Conservation (phyloP, 2,888 invertebrate species). For the Eupithecia tripunctaria region DNA sequence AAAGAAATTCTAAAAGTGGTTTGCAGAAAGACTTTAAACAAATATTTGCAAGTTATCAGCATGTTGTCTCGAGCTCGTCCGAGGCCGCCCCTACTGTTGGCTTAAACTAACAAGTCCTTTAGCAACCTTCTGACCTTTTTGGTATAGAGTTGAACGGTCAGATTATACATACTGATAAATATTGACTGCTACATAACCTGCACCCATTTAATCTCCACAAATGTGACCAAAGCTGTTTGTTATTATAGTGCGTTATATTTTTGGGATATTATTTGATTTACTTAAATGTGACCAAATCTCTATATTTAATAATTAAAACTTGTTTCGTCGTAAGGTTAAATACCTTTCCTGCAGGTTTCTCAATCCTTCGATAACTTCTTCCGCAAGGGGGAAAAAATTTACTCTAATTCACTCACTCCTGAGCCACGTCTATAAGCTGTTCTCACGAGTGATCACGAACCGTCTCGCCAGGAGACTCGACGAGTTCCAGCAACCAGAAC, state of each 20-base stretch:
- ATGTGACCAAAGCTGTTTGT: neutral
- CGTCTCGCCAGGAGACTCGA: no score
- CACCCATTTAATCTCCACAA: neutral
- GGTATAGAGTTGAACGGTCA: conserved; percentile 12
- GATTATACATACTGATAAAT: neutral
- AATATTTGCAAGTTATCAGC: conserved; percentile 24
- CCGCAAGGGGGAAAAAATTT: no score
- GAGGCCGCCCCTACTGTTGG: conserved; percentile 10
- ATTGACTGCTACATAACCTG: neutral
- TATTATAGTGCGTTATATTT: no score
- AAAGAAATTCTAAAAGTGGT: neutral
- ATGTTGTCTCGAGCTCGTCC: conserved; percentile 13
- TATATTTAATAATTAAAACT: neutral
- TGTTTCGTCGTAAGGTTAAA: neutral
- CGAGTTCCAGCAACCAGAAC: no score
- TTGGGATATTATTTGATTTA: neutral
- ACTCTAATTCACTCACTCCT: no score
- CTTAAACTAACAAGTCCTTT: conserved; percentile 14
- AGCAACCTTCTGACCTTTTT: conserved; percentile 8
- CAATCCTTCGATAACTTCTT: neutral
- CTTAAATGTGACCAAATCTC: neutral
- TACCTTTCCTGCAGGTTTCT: neutral
- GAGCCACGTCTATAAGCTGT: no score
- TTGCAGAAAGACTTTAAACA: conserved; percentile 9
- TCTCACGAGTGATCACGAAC: no score